Evolutionary conservation across 2,797 vertebrate species (phyloP), one percentile per base, ranked within the genome.

Genomic region (Ceryle rudis): DNA sequence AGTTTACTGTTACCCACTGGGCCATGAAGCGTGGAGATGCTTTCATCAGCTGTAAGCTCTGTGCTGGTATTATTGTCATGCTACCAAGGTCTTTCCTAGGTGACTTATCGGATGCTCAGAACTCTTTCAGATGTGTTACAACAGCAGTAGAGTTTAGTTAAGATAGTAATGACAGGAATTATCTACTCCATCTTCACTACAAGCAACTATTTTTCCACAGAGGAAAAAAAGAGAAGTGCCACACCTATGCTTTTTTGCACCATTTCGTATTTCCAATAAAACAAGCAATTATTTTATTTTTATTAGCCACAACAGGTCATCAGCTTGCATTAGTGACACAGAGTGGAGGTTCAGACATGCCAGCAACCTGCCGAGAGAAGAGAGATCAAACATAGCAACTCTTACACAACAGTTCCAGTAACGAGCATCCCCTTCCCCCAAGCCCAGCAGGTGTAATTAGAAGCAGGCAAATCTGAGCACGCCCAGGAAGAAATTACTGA

Each of bases 281-380:
- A 60, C 44, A 81, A 55, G 65, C 72, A 67, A 92, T 91, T 85
- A 78, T 75, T 89, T 89, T 86, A 66, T 91, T 83, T 97, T 97
- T 97, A 97, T 96, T 97, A 89, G 49, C 71, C 83, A 71, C 26
- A 84, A 65, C 7, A 67, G 26, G 21, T 77, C 29, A 89, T 93
- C 81, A 87, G 60, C 29, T 89, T 94, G 73, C 54, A 42, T 90
- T 91, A 69, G 0, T 77, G 85, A 85, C 69, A 90, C 5, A 75
- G 52, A 86, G 0, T 25, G n/a, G 31, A 75, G 62, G 54, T 79
- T 79, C 84, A 90, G 62, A 73, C 57, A 41, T 60, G 60, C 55
- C 89, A 86, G 72, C 61, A 78, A 96, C 86, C 97, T 97, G 96
- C 39, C 55, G 49, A 97, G 35, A 96, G 78, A 96, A 81, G 23